Evolutionary conservation across 2,888 invertebrate species (phyloP).

Genomic region (Drosophila greeni): DNA sequence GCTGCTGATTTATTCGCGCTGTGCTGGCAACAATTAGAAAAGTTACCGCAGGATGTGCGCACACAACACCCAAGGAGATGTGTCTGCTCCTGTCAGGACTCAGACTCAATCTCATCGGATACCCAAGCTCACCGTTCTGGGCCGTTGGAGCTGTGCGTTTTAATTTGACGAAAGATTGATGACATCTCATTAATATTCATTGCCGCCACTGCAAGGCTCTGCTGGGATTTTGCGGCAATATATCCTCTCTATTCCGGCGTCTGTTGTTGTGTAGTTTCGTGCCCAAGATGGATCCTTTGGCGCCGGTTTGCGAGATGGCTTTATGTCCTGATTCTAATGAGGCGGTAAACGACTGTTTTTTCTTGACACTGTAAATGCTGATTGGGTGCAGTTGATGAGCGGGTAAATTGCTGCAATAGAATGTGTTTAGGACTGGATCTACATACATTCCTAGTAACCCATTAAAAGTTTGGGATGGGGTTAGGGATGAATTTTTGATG

Average conservation of each 20-base stretch:
- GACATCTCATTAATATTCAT: constrained; percentile 79
- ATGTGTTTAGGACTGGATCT: constrained; percentile 2
- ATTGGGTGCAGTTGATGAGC: constrained; percentile 1
- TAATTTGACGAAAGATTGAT: constrained; percentile 79
- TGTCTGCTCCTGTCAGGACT: constrained; percentile 26
- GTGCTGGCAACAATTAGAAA: constrained; percentile 77
- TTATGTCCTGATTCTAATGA: constrained; percentile 57
- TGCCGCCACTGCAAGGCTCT: constrained; percentile 66
- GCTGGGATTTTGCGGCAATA: constrained; percentile 70
- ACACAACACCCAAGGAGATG: constrained; percentile 36
- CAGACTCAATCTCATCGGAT: constrained; percentile 19
- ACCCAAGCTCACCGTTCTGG: constrained; percentile 43
- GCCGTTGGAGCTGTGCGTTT: constrained; percentile 64
- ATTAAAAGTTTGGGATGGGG: background rate
- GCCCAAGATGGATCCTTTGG: constrained; percentile 18
- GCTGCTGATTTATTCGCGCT: constrained; percentile 76
- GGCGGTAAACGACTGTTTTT: constrained; percentile 57
- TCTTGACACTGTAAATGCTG: constrained; percentile 12
- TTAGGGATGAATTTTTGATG: too few relatives aligned
- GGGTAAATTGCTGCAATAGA: constrained; percentile 7
- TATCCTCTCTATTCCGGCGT: constrained; percentile 64
- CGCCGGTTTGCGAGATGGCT: constrained; percentile 25
- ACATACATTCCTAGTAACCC: background rate
- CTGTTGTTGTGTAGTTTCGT: constrained; percentile 15
- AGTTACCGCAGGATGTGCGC: constrained; percentile 72